Evolutionary conservation across 2,797 vertebrate genomes (phyloP).

Genomic region (Oreochromis grahami): DNA sequence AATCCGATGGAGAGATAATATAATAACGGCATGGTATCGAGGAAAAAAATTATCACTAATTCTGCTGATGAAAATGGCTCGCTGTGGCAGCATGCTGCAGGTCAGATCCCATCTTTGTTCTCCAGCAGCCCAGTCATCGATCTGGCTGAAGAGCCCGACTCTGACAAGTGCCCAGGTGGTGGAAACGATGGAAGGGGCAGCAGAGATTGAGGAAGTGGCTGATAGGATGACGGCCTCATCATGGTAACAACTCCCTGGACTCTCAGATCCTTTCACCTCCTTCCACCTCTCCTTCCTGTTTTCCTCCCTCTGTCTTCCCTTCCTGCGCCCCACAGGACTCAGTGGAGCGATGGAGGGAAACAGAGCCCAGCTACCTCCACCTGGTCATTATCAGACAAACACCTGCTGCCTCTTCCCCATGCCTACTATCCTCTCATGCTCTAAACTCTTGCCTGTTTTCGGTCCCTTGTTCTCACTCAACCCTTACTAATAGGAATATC

Average conservation of each 20-base stretch:
- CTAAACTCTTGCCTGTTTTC: constrained; percentile 16
- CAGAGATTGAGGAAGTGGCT: constrained; percentile 8
- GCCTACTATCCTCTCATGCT: constrained; percentile 2
- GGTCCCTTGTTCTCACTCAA: constrained; percentile 24
- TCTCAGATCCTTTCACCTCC: constrained; percentile 15
- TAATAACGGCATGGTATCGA: background rate
- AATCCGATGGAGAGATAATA: background rate
- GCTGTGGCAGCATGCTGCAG: background rate
- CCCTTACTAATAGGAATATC: constrained; percentile 37
- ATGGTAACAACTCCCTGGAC: constrained; percentile 17
- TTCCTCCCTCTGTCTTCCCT: background rate
- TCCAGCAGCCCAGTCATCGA: constrained; percentile 16
- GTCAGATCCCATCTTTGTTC: background rate
- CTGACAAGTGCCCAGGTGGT: constrained; percentile 54
- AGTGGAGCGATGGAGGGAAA: constrained; percentile 50
- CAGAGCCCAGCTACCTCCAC: constrained; percentile 56
- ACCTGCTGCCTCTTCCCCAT: constrained; percentile 59
- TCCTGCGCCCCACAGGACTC: constrained; percentile 26
- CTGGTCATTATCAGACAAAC: constrained; percentile 62
- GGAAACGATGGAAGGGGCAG: constrained; percentile 14
- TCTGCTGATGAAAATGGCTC: background rate
- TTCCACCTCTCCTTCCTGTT: background rate
- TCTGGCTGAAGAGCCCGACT: constrained; percentile 16
- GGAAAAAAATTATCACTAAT: background rate
- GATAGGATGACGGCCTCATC: constrained; percentile 31